Evolutionary conservation across 2,113 vertebrate species (phyloP).

Genomic region (Antechinus flavipes): DNA sequence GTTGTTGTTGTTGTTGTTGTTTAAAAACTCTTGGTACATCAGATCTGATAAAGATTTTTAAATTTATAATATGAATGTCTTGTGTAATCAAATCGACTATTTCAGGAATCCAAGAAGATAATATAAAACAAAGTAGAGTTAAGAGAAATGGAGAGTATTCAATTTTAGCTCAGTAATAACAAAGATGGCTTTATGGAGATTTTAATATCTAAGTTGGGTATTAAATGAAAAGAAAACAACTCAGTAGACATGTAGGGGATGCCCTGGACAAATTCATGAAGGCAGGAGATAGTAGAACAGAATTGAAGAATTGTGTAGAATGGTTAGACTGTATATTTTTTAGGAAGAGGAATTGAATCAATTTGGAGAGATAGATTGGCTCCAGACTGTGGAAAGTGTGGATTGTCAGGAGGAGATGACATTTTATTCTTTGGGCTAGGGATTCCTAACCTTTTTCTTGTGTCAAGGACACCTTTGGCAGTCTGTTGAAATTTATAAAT

Average conservation of each 20-base stretch:
- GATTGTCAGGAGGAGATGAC: neutral
- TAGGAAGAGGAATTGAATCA: neutral
- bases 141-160: neutral
- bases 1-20: neutral
- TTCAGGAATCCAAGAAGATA: neutral
- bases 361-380: neutral
- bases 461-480: neutral
- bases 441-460: neutral
- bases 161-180: neutral
- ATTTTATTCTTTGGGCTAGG: neutral
- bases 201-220: neutral
- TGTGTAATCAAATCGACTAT: neutral
- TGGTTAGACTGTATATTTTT: neutral
- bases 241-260: neutral
- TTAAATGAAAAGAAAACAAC: neutral
- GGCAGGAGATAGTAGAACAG: neutral
- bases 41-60: neutral
- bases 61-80: neutral
- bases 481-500: neutral
- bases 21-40: neutral
- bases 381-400: neutral
- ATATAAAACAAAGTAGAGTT: neutral
- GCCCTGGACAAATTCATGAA: neutral
- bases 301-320: neutral
- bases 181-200: neutral